Base-by-base conservation (phyloP, 2,888 invertebrate genomes). In the Callyntrura guangdongensis region DNA sequence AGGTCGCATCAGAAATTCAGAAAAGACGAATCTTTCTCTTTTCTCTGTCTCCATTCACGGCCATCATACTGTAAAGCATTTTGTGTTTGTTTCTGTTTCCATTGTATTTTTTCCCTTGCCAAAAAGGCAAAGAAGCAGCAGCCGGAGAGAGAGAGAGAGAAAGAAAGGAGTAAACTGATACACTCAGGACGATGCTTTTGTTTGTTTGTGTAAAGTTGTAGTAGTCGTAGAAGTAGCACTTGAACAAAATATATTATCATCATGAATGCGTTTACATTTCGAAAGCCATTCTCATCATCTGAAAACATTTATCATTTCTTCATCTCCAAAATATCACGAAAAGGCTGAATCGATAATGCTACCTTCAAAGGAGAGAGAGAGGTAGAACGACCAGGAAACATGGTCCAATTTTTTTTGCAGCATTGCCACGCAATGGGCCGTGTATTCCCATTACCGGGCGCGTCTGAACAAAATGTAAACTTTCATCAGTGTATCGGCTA, bases 101-200 rank as follows among this genome's bases (percentile, higher is more conserved):
- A 45, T 45, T 69, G 17, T 69, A 6, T 17, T 74, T 74, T 47
- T 49, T 49, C 53, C 25, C 77, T 77, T 77, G 49, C 53, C 53
- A 25, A 77, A 69, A 69, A 53, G 20, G 49, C 36, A 36, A 36
- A 36, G 36, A 36, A 36, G 36, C 36, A 36, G 36, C 36, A 36
- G 6, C 3, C 47, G 74, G 9, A 49, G 2, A 45, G 17, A 69
- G 45, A 25, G 61, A 61, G 11, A 20, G 17, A n/a, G n/a, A n/a
- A n/a, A 5, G 25, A 67, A n/a, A 67, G 45, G 36, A 77, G 77
- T 53, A 77, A 77, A 77, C 22, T 77, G 77, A 77, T 77, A 77
- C 49, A 74, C 72, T 17, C 20, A 3, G 17, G 17, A 36, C 36
- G 36, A 6, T 36, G 36, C 36, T 17, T 20, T 59, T 20, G 17